Percentiles rank a stretch among this genome's conserved stretches.
These are phyloP conservation scores for Drosophila bocqueti DNA, from an alignment of 1,140 invertebrate genomes.

Conservation along the genomic window DNA sequence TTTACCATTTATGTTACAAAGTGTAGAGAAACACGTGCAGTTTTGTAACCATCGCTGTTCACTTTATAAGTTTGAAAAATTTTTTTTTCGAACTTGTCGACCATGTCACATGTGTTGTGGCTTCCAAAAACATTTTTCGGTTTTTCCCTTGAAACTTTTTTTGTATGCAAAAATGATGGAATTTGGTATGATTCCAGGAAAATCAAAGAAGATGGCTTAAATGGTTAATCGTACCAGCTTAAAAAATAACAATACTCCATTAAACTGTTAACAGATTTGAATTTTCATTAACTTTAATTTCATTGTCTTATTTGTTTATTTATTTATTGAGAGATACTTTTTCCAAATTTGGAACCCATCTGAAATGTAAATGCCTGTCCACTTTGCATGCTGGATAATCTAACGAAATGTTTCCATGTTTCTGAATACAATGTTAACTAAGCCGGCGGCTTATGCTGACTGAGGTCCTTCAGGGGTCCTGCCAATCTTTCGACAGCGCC, in stretches of 20 bases:
- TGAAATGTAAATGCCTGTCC: conserved; percentile 15
- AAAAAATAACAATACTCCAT: background rate
- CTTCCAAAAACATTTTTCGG: conserved; percentile 26
- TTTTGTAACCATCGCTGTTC: conserved; percentile 4
- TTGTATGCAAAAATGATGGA: background rate
- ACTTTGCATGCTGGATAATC: conserved; percentile 35
- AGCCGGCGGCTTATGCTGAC: conserved; percentile 16
- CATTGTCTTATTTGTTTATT: background rate
- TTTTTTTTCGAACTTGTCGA: background rate
- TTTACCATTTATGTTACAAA: background rate
- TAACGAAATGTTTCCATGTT: conserved; percentile 23
- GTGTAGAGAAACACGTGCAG: background rate
- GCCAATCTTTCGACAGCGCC: conserved; percentile 31
- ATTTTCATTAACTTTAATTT: background rate
- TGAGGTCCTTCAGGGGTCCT: conserved; percentile 25
- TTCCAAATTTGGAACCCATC: background rate
- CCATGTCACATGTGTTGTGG: conserved; percentile 34
- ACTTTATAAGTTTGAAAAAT: conserved; percentile 12
- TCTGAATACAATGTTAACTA: background rate
- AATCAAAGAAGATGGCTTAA: background rate
- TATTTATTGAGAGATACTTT: background rate
- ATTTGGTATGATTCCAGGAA: background rate
- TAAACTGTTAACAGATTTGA: background rate
- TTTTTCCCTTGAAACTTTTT: background rate
- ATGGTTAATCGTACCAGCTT: background rate